These are phyloP conservation scores for Rapana venosa DNA, from an alignment of 2,888 invertebrate species.

Conservation along the genomic window DNA sequence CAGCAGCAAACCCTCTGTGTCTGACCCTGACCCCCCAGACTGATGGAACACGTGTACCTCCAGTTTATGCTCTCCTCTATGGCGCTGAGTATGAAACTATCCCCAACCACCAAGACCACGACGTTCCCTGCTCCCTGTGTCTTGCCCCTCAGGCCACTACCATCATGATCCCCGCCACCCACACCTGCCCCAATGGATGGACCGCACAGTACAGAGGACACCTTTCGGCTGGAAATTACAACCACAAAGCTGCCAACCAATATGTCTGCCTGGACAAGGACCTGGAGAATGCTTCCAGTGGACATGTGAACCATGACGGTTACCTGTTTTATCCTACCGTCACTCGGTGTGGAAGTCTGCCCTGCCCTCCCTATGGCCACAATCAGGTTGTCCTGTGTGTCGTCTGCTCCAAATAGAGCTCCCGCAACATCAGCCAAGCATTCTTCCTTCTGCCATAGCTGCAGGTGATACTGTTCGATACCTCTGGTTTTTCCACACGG, in stretches of 20 bases:
- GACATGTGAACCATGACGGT: not conserved
- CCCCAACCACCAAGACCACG: constrained; percentile 10
- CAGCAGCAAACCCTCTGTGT: constrained; percentile 33
- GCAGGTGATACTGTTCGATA: no score
- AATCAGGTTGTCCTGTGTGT: constrained; percentile 19
- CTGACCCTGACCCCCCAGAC: constrained; percentile 5
- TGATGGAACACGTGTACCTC: not conserved
- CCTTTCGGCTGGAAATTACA: not conserved
- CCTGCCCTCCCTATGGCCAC: constrained; percentile 32
- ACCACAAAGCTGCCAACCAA: constrained; percentile 1
- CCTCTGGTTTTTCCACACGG: no score
- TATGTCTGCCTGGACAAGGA: constrained; percentile 35
- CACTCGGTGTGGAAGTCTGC: constrained; percentile 17
- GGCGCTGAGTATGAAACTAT: constrained; percentile 34
- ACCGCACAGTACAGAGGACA: constrained; percentile 32
- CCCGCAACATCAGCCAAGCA: no score
- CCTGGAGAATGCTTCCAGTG: not conserved
- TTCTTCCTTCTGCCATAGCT: no score
- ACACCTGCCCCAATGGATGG: constrained; percentile 33
- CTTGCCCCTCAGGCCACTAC: constrained; percentile 33
- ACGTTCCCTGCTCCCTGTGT: constrained; percentile 40
- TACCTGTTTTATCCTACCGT: not conserved
- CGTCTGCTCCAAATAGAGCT: constrained; percentile 32
- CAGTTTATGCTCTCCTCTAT: not conserved
- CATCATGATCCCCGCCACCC: constrained; percentile 41